These are phyloP conservation scores for Aleadryas rufinucha DNA, from an alignment of 2,113 vertebrate genomes.

Conservation along the genomic window DNA sequence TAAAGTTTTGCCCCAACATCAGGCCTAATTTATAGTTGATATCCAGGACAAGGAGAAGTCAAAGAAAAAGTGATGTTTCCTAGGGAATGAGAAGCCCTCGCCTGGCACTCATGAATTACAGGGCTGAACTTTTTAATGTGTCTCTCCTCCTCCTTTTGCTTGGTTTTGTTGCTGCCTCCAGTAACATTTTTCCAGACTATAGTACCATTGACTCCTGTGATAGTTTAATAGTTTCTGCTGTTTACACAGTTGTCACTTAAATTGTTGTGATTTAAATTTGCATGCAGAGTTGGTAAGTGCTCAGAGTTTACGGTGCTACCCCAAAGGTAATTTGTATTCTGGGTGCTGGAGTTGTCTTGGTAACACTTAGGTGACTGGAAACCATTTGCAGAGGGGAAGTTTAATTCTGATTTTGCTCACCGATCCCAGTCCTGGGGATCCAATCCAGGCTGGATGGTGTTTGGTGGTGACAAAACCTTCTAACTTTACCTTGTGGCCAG, in stretches of 20 bases:
- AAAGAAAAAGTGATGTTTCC: slow-evolving; percentile 54
- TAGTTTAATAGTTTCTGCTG: slow-evolving; percentile 76
- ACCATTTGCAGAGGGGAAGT: slow-evolving; percentile 83
- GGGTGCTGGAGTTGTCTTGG: slow-evolving; percentile 84
- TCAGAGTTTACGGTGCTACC: slow-evolving; percentile 61
- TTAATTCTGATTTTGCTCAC: slow-evolving; percentile 70
- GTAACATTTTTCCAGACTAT: slow-evolving; percentile 69
- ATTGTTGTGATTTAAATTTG: slow-evolving; percentile 77
- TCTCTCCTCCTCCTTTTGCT: slow-evolving; percentile 71
- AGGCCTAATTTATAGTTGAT: slow-evolving; percentile 11
- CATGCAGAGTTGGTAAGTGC: slow-evolving; percentile 67
- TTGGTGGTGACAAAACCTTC: slow-evolving; percentile 66
- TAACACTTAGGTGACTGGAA: slow-evolving; percentile 86
- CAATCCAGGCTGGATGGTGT: background rate
- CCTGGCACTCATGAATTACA: slow-evolving; percentile 59
- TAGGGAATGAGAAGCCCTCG: slow-evolving; percentile 41
- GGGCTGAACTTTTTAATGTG: slow-evolving; percentile 46
- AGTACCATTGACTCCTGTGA: slow-evolving; percentile 70
- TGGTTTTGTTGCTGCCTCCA: slow-evolving; percentile 62
- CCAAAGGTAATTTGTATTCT: slow-evolving; percentile 85
- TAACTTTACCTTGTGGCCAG: background rate
- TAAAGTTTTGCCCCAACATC: background rate
- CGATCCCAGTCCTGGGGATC: slow-evolving; percentile 46
- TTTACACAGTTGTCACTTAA: slow-evolving; percentile 82
- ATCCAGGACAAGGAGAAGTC: slow-evolving; percentile 33